Evolutionary conservation across 2,888 invertebrate species (phyloP), one percentile per base, ranked within the genome.

Genomic region (Temnothorax ravouxi): DNA sequence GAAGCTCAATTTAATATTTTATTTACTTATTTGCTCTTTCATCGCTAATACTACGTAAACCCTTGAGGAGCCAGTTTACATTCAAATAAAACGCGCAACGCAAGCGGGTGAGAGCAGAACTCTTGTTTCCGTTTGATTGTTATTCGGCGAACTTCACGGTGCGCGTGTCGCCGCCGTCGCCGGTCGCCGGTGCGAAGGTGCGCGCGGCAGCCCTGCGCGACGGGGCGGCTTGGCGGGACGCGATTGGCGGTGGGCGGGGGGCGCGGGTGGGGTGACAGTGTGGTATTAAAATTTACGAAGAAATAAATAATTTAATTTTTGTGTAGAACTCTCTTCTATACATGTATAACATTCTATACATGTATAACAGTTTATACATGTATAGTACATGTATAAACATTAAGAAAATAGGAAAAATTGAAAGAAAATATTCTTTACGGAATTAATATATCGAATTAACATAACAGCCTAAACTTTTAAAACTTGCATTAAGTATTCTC

Each of bases 171-270:
- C 15, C 34, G 6, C n/a, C 6, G 88, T 29, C 34, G 34, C 34
- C 34, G 5, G 34, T 29, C 34, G 34, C 34, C 34, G 34, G 41
- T 8, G 85, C 82, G 86, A 83, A 88, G 81, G 76, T 75, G 64
- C 59, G 83, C 82, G 84, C 83, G 64, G 72, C 82, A 76, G 81
- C 79, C 84, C 82, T 82, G 81, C 79, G 77, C 79, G 77, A 6
- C 66, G 38, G 85, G 67, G 72, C 87, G 74, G 83, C 77, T 29
- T 29, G 29, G 29, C 29, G 29, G 29, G 29, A 29, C 29, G 29
- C 29, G 29, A 29, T 29, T 29, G 29, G 29, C 0, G 29, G 29
- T 29, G 29, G 41, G 25, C 13, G 81, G 75, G 59, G 83, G 64
- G 21, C 3, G 54, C 0, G 80, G 61, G 82, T 61, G 85, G 79